Conservation (phyloP, 2,888 invertebrate genomes). For the Coremacera marginata region DNA sequence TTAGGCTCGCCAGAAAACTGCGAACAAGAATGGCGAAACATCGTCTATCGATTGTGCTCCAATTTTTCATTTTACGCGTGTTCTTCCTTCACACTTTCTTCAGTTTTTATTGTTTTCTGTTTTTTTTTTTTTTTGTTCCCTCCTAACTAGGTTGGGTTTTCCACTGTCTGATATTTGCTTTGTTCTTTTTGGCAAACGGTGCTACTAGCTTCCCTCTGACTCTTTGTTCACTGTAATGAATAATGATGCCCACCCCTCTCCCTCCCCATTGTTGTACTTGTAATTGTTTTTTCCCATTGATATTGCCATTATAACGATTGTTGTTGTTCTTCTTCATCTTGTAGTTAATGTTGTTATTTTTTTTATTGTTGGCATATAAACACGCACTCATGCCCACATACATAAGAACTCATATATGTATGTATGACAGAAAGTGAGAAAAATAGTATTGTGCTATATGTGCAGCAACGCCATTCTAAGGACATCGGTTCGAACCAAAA, state of each 20-base stretch:
- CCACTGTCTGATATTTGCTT: background rate
- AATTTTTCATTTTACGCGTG: background rate
- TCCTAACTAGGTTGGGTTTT: background rate
- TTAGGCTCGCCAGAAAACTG: too few relatives aligned
- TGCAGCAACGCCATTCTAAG: too few relatives aligned
- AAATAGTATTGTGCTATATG: too few relatives aligned
- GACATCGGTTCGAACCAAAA: too few relatives aligned
- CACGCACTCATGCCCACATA: background rate
- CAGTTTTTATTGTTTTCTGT: background rate
- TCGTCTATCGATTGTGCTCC: constrained; percentile 28
- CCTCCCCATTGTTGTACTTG: background rate
- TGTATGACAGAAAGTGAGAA: constrained; percentile 22
- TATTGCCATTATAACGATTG: constrained; percentile 3
- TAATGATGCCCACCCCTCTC: background rate
- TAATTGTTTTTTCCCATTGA: background rate
- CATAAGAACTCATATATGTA: constrained; percentile 4
- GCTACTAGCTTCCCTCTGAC: background rate
- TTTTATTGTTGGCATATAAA: constrained; percentile 22
- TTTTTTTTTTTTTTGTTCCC: background rate
- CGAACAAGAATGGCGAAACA: too few relatives aligned
- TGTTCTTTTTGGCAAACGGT: background rate
- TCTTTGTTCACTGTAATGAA: background rate
- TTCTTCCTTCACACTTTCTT: background rate
- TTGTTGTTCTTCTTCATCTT: constrained; percentile 20
- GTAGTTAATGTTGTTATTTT: constrained; percentile 22